A percentile compares a stretch with the other conserved stretches of the same genome.
Evolutionary conservation across 2,888 invertebrate species (phyloP).

Genomic region (Eristalis arbustorum): DNA sequence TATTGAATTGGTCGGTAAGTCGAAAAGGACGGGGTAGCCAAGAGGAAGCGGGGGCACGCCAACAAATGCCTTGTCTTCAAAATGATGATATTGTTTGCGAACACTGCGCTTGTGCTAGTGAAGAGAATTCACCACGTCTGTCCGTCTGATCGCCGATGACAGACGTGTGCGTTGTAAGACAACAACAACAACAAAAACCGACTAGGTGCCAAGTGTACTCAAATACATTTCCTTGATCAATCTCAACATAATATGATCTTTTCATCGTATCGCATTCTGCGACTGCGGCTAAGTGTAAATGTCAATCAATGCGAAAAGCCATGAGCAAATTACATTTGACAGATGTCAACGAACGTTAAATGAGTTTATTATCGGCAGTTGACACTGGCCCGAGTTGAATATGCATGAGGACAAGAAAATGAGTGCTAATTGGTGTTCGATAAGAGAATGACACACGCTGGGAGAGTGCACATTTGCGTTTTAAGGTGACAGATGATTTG

Average conservation of each 20-base stretch:
- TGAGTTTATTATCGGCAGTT: constrained; percentile 59
- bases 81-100: constrained; percentile 56
- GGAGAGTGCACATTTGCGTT: neutral
- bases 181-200: neutral
- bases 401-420: neutral
- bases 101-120: neutral
- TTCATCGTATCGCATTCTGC: constrained; percentile 22
- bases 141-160: constrained; percentile 37
- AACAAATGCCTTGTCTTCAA: constrained; percentile 28
- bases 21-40: neutral
- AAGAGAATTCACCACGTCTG: neutral
- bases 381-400: neutral
- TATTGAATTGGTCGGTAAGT: constrained; percentile 48
- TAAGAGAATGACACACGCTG: neutral
- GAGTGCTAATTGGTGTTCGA: neutral
- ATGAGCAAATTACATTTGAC: constrained; percentile 63
- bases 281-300: constrained; percentile 28
- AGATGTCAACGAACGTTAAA: constrained; percentile 61
- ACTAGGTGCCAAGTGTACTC: constrained; percentile 33
- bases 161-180: constrained; percentile 28
- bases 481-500: neutral
- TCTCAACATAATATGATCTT: constrained; percentile 33
- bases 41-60: neutral
- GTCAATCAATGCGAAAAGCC: constrained; percentile 46
- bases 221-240: constrained; percentile 52